These are phyloP conservation scores for Caenorhabditis sp. DNA, from an alignment of 2,888 invertebrate species.

Conservation along the genomic window DNA sequence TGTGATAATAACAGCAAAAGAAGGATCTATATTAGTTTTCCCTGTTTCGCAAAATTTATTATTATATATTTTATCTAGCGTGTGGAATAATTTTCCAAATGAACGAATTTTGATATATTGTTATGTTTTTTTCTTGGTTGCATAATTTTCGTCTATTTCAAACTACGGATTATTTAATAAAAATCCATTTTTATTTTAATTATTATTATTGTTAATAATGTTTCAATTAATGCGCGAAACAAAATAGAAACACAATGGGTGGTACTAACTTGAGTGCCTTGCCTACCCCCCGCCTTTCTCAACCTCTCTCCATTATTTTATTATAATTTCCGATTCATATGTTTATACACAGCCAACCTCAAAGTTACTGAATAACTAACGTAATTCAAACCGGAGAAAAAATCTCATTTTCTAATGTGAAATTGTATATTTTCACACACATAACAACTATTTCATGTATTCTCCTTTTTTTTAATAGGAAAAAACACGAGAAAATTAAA, in stretches of 20 bases:
- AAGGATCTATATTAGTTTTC: too few species aligned
- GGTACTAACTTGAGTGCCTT: not conserved
- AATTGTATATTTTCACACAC: too few species aligned
- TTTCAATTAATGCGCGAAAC: not conserved
- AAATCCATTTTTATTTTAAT: not conserved
- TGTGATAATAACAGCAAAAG: too few species aligned
- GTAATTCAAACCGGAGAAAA: not conserved
- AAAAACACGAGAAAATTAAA: not conserved
- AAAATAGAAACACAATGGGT: not conserved
- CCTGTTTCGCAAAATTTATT: too few species aligned
- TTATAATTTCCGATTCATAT: not conserved
- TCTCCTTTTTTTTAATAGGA: not conserved
- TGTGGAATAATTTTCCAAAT: not conserved
- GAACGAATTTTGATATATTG: not conserved
- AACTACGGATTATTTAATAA: not conserved
- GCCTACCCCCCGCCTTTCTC: not conserved
- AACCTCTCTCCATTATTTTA: not conserved
- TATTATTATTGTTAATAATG: not conserved
- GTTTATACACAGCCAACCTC: too few species aligned
- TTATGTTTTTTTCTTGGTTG: not conserved
- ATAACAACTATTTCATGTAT: too few species aligned
- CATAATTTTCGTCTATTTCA: not conserved
- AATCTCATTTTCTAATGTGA: too few species aligned
- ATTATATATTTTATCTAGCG: too few species aligned
- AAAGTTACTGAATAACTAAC: not conserved